A percentile compares a stretch with the other conserved stretches of the same genome.
Evolutionary conservation across 2,888 invertebrate species (phyloP).

Genomic region (Lasius platythorax): DNA sequence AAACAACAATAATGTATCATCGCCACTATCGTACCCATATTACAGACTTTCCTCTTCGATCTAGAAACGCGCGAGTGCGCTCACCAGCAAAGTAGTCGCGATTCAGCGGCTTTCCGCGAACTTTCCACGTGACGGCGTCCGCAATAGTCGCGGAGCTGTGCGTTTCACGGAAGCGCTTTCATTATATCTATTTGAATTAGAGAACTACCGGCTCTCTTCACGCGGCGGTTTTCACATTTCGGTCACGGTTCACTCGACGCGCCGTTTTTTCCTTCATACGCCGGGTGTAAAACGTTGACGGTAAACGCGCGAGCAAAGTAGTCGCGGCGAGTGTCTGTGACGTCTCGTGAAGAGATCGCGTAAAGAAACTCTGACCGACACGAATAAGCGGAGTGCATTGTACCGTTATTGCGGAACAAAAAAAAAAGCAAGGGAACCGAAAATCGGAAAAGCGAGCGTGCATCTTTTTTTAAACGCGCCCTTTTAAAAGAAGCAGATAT

Average conservation of each 20-base stretch:
- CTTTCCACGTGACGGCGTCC: constrained; percentile 40
- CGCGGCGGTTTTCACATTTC: constrained; percentile 38
- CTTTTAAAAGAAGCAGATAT: neutral
- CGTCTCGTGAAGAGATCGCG: constrained; percentile 3
- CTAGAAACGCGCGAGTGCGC: constrained; percentile 40
- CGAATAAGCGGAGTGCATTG: neutral
- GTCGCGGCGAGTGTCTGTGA: neutral
- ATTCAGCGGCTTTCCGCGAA: constrained; percentile 43
- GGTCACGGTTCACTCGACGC: constrained; percentile 39
- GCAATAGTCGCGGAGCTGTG: neutral
- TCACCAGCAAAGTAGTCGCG: constrained; percentile 30
- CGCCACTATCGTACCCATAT: neutral
- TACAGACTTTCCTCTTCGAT: constrained; percentile 44
- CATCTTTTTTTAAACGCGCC: neutral
- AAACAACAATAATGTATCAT: constrained; percentile 1
- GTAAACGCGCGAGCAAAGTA: neutral
- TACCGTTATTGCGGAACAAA: constrained; percentile 1
- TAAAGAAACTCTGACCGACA: neutral
- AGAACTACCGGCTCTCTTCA: constrained; percentile 26
- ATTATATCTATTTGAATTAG: constrained; percentile 11
- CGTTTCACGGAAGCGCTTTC: constrained; percentile 40
- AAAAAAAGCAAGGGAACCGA: neutral
- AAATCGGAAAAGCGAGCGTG: neutral
- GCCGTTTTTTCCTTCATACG: neutral
- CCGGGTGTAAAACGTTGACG: neutral